phyloP scores from a whole-genome alignment of 2,888 invertebrate species.

The Tupiocoris notatus region DNA sequence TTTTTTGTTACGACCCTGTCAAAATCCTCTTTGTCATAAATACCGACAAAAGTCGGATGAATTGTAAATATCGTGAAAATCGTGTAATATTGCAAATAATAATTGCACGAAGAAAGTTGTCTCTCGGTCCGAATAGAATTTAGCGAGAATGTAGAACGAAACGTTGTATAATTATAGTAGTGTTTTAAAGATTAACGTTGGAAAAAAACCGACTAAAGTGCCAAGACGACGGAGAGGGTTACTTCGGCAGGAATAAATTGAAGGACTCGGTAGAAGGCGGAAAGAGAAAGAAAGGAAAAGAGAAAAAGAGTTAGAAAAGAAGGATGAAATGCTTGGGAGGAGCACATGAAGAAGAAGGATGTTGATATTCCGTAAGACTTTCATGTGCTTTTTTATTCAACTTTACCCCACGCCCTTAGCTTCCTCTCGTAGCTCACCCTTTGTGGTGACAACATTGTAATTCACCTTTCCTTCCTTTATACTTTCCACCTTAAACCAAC shows the following conservation, averaged over 20 bases:
- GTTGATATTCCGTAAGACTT: slow-evolving; percentile 37
- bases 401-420: background rate
- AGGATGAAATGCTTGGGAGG: background rate
- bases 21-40: no score
- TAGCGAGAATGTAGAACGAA: no score
- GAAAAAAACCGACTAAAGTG: no score
- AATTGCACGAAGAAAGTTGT: no score
- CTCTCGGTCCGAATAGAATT: no score
- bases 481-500: slow-evolving; percentile 40
- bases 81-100: no score
- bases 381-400: slow-evolving; percentile 26
- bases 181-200: no score
- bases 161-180: no score
- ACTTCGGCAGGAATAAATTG: background rate
- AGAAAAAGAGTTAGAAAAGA: background rate
- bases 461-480: slow-evolving; percentile 38
- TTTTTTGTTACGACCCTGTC: no score
- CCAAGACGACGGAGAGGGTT: no score
- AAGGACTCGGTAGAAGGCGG: background rate
- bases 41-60: no score
- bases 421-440: background rate
- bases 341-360: background rate
- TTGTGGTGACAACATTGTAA: slow-evolving; percentile 40
- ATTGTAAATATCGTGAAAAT: no score
- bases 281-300: background rate